Evolutionary conservation across 2,888 invertebrate species (phyloP), one percentile per base, ranked within the genome.

Genomic region (Sicus ferrugineus): DNA sequence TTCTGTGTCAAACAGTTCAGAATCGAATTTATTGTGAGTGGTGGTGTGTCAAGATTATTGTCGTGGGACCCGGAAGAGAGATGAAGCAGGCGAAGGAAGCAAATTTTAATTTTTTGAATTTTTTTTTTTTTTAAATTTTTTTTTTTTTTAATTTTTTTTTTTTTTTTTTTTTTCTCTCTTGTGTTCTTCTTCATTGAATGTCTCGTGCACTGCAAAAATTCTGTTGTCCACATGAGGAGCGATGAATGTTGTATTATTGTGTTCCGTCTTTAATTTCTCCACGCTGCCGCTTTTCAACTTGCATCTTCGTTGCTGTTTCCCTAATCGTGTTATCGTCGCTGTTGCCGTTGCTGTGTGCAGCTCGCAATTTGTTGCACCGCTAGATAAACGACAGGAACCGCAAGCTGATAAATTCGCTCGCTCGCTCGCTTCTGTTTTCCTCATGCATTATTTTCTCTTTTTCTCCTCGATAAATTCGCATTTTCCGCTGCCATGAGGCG

Each of bases 351-450:
- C 14, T 34, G 34, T 2, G 9, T 14, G 14, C 42, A 16, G 19
- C 21, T 59, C 21, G 11, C n/a, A 46, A 48, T 62, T 62, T 62
- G 48, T 62, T 62, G 62, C 62, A 46, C 62, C 19, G n/a, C 46
- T 46, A 62, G 62, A 62, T 62, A 62, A 62, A 62, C 62, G 48
- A 30, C 62, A 46, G 62, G 62, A 62, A 62, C 62, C 30, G 48
- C 30, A 9, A n/a, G 16, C 16, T 46, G 62, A 62, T 23, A 62
- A 28, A 3, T 7, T 30, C 23, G 26, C n/a, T n/a, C n/a, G n/a
- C n/a, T n/a, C 38, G n/a, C n/a, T 42, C 16, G n/a, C n/a, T 62
- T 46, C n/a, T 48, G 14, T 28, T 46, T 48, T 46, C 48, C 5
- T 3, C 62, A 16, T 26, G 28, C 9, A 7, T 30, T 7, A 42